phyloP scores from a whole-genome alignment of 2,113 vertebrate species.

The Eurypyga helias region DNA sequence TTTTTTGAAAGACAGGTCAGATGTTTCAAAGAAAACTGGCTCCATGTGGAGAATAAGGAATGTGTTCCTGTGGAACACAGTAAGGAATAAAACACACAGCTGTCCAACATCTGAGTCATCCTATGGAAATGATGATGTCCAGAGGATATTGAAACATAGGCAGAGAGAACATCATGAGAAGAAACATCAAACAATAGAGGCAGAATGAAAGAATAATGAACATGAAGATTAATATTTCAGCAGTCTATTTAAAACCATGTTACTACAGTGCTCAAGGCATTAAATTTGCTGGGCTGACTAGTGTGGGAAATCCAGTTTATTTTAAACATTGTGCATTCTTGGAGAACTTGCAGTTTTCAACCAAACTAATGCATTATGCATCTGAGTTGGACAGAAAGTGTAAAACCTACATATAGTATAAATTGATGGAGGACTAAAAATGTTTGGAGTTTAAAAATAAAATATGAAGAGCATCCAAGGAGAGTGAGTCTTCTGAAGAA shows the following conservation, averaged over 20 bases:
- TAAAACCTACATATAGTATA: slow-evolving; percentile 1
- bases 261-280: slow-evolving; percentile 57
- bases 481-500: neutral
- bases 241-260: slow-evolving; percentile 51
- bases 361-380: slow-evolving; percentile 43
- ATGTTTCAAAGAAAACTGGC: neutral
- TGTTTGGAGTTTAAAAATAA: slow-evolving; percentile 10
- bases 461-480: neutral
- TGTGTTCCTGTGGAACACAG: neutral
- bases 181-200: neutral
- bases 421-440: neutral
- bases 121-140: neutral
- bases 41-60: neutral
- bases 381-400: neutral
- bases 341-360: slow-evolving; percentile 36
- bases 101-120: neutral
- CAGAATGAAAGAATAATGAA: slow-evolving; percentile 28
- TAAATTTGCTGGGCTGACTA: slow-evolving; percentile 56
- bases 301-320: slow-evolving; percentile 42
- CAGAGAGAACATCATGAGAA: neutral
- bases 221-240: slow-evolving; percentile 46
- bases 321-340: slow-evolving; percentile 34
- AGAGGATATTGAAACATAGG: neutral
- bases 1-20: slow-evolving; percentile 4
- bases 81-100: neutral